Conservation (phyloP, 2,113 vertebrate genomes). For the Sminthopsis crassicaudata region DNA sequence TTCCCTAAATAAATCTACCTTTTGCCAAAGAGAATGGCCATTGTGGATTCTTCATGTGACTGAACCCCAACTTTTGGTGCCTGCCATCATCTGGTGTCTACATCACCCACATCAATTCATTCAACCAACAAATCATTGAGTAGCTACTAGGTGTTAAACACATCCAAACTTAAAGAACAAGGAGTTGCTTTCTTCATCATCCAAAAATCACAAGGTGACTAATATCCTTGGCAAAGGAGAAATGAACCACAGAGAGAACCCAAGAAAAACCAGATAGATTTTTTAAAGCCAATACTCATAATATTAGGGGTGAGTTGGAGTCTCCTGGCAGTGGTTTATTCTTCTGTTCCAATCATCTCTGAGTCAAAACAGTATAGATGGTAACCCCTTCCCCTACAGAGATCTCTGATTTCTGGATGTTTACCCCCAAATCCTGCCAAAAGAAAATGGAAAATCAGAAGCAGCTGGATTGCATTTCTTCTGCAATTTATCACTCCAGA, state of each 20-base stretch:
- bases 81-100: too few species aligned
- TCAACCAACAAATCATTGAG: background rate
- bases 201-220: background rate
- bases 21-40: too few species aligned
- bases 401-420: background rate
- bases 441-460: background rate
- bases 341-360: background rate
- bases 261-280: background rate
- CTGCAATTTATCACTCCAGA: background rate
- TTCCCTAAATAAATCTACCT: too few species aligned
- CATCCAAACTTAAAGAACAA: background rate
- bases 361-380: background rate
- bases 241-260: background rate
- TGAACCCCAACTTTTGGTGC: too few species aligned
- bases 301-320: background rate
- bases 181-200: background rate
- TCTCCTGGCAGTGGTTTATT: background rate
- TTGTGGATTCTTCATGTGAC: too few species aligned
- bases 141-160: background rate
- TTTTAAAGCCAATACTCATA: background rate
- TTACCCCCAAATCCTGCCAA: background rate
- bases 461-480: background rate
- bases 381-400: background rate
- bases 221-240: background rate
- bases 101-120: background rate